phyloP scores from a whole-genome alignment of 2,797 vertebrate genomes.

The Hydrocynus forskahlii region DNA sequence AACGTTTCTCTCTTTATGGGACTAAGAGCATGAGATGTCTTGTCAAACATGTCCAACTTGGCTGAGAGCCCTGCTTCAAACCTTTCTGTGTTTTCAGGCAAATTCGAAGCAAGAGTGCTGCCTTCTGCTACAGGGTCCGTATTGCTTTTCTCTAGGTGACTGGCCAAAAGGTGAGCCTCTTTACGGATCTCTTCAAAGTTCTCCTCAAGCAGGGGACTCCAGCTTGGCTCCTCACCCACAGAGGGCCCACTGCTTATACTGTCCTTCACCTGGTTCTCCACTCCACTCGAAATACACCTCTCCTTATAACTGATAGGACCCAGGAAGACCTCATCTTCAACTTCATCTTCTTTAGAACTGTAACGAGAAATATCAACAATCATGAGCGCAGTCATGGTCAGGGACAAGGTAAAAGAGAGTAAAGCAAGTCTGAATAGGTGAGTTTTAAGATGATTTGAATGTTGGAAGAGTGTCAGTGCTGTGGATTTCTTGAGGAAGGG shows the following conservation, averaged over 20 bases:
- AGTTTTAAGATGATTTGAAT: too few relatives aligned
- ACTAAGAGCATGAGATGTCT: slow-evolving; percentile 65
- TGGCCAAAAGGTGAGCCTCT: slow-evolving; percentile 85
- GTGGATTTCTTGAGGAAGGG: too few relatives aligned
- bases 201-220: slow-evolving; percentile 84
- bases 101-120: neutral
- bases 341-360: slow-evolving; percentile 79
- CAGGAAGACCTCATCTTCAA: slow-evolving; percentile 87
- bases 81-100: slow-evolving; percentile 65
- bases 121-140: neutral
- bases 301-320: slow-evolving; percentile 81
- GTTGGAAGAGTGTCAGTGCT: too few relatives aligned
- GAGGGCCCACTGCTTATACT: slow-evolving; percentile 17
- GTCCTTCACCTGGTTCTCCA: slow-evolving; percentile 52
- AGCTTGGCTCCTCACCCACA: slow-evolving; percentile 55
- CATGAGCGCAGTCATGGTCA: too few relatives aligned
- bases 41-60: slow-evolving; percentile 79
- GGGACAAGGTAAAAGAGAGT: too few relatives aligned
- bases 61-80: slow-evolving; percentile 80
- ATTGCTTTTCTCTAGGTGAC: slow-evolving; percentile 73
- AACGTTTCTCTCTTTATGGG: slow-evolving; percentile 90
- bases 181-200: slow-evolving; percentile 86
- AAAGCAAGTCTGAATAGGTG: too few relatives aligned
- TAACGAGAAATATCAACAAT: slow-evolving; percentile 2
- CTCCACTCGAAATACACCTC: slow-evolving; percentile 72